Evolutionary conservation across 2,113 vertebrate species (phyloP).

Genomic region (Odocoileus hemionus): DNA sequence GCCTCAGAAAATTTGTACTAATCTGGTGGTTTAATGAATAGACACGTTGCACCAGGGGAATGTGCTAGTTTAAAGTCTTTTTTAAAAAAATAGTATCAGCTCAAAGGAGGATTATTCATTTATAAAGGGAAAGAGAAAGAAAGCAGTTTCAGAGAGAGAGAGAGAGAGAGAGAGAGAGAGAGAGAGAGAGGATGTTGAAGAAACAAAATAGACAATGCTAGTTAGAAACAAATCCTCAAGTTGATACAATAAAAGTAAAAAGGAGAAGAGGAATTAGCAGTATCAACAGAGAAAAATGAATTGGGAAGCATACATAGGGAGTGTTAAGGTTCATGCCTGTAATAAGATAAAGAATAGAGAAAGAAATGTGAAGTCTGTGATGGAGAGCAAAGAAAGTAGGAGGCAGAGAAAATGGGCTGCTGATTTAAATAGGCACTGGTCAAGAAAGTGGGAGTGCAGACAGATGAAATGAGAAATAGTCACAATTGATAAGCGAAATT

Average conservation of each 20-base stretch:
- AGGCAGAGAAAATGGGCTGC: neutral
- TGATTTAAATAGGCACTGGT: neutral
- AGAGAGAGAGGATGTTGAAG: neutral
- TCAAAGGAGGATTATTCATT: slow-evolving; percentile 13
- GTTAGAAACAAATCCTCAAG: neutral
- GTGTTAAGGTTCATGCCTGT: neutral
- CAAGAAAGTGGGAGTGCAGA: neutral
- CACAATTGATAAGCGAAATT: neutral
- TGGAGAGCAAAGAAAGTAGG: neutral
- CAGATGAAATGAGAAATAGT: neutral
- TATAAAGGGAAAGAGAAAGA: neutral
- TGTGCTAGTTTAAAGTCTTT: neutral
- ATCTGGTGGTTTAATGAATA: slow-evolving; percentile 34
- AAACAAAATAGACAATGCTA: neutral
- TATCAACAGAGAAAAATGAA: neutral
- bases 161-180: too few relatives aligned
- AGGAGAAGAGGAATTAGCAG: neutral
- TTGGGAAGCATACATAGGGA: neutral
- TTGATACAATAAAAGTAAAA: neutral
- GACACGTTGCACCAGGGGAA: neutral
- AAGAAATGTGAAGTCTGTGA: neutral
- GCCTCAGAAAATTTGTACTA: neutral
- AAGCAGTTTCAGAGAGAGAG: neutral
- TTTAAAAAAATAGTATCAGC: neutral
- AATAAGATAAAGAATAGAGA: neutral